phyloP scores from a whole-genome alignment of 2,797 vertebrate species.

The Myripristis murdjan region DNA sequence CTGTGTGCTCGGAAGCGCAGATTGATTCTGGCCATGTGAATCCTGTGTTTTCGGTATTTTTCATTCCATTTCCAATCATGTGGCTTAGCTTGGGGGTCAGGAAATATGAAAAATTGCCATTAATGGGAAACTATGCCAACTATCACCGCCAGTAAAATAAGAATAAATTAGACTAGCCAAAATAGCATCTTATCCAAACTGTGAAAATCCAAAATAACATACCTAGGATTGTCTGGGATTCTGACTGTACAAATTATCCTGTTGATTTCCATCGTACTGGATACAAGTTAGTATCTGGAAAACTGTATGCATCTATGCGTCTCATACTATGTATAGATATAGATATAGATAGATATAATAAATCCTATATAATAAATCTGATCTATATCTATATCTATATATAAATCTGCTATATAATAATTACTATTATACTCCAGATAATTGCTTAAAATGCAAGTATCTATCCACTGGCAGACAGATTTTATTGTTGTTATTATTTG shows the following conservation, averaged over 20 bases:
- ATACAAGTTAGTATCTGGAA: too few species aligned
- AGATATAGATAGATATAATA: too few species aligned
- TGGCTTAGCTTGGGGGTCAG: neutral
- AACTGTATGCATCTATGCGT: too few species aligned
- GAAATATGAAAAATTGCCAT: too few species aligned
- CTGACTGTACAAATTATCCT: too few species aligned
- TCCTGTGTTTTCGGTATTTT: neutral
- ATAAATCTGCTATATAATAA: too few species aligned
- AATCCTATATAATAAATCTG: too few species aligned
- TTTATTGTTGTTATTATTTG: constrained; percentile 29
- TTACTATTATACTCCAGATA: too few species aligned
- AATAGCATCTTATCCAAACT: neutral
- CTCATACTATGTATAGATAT: too few species aligned
- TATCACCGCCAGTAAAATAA: neutral
- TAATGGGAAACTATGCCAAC: neutral
- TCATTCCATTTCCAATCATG: constrained; percentile 1
- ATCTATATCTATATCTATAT: too few species aligned
- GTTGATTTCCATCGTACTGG: neutral
- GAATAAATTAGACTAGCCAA: neutral
- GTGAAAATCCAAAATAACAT: neutral
- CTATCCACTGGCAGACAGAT: neutral
- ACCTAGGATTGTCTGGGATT: neutral
- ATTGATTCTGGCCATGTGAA: constrained; percentile 1
- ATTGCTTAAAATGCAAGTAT: too few species aligned
- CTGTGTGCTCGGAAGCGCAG: neutral